Percentiles rank a stretch among this genome's conserved stretches.
These are phyloP conservation scores for Nixonia krombeini DNA, from an alignment of 1,140 invertebrate species.

Conservation along the genomic window DNA sequence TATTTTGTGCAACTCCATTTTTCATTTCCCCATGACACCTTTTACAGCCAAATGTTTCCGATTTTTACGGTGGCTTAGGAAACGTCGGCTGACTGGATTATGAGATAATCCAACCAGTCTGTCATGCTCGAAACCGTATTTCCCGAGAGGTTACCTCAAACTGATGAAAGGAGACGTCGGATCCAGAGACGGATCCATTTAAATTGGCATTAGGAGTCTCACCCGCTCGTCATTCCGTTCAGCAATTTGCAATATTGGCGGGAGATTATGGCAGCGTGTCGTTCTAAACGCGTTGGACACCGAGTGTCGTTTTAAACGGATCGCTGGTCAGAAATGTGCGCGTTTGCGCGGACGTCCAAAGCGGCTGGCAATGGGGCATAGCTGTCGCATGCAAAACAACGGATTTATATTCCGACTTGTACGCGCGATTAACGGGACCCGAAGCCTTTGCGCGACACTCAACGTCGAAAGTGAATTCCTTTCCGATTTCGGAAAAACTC, in stretches of 20 bases:
- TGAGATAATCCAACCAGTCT: conserved; percentile 8
- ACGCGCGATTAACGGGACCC: too few species aligned
- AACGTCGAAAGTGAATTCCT: too few species aligned
- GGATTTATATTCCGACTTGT: too few species aligned
- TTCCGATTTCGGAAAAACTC: too few species aligned
- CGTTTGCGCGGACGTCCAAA: too few species aligned
- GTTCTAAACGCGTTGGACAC: too few species aligned
- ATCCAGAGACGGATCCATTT: conserved; percentile 1
- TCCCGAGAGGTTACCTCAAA: conserved; percentile 1
- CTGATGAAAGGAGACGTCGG: not conserved
- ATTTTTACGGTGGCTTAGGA: conserved; percentile 5
- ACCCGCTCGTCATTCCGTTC: too few species aligned
- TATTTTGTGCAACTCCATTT: not conserved
- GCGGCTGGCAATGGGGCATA: too few species aligned
- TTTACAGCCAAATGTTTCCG: not conserved
- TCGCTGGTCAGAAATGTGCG: too few species aligned
- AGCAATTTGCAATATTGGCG: not conserved
- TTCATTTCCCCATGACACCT: conserved; percentile 1
- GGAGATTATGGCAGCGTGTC: not conserved
- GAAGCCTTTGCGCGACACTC: not conserved
- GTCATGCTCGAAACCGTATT: not conserved
- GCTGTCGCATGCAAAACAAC: too few species aligned
- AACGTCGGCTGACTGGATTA: conserved; percentile 6
- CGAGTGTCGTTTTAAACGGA: too few species aligned
- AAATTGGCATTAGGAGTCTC: conserved; percentile 4